These are phyloP conservation scores for Prionailurus bengalensis DNA, from an alignment of 2,113 vertebrate species.

Conservation along the genomic window DNA sequence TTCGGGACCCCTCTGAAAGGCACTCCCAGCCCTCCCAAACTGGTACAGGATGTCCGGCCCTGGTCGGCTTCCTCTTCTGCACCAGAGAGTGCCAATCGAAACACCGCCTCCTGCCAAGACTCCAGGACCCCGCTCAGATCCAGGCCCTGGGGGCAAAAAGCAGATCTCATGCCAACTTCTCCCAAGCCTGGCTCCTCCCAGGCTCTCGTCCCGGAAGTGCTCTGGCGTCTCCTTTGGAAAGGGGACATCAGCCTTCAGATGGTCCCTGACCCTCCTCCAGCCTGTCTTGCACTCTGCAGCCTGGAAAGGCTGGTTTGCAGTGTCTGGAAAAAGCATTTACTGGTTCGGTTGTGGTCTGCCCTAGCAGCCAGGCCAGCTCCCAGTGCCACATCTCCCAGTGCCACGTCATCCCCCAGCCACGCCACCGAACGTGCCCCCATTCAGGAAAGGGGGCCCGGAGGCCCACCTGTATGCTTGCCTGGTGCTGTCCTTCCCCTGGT, in stretches of 20 bases:
- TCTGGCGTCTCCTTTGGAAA: constrained; percentile 72
- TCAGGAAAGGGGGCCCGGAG: neutral
- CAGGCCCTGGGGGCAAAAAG: constrained; percentile 38
- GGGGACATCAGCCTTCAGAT: constrained; percentile 49
- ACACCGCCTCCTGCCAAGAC: constrained; percentile 62
- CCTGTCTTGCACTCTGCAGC: neutral
- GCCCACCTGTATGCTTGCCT: neutral
- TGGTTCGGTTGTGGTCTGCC: constrained; percentile 46
- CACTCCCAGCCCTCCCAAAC: neutral
- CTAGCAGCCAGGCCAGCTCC: neutral
- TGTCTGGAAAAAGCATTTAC: constrained; percentile 68
- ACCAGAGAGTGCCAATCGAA: constrained; percentile 51
- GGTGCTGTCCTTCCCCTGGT: neutral
- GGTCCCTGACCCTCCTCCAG: constrained; percentile 22
- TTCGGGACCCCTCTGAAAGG: constrained; percentile 3
- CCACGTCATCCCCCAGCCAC: neutral
- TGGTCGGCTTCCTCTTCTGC: constrained; percentile 37
- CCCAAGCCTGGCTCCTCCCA: neutral
- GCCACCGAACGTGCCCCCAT: neutral
- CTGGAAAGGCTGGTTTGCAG: neutral
- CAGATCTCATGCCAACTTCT: constrained; percentile 32
- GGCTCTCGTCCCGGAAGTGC: neutral
- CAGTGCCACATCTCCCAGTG: constrained; percentile 38
- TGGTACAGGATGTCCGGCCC: constrained; percentile 66
- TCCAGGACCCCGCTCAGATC: constrained; percentile 43